These are phyloP conservation scores for Rhagologus leucostigma DNA, from an alignment of 2,113 vertebrate genomes.

Conservation along the genomic window DNA sequence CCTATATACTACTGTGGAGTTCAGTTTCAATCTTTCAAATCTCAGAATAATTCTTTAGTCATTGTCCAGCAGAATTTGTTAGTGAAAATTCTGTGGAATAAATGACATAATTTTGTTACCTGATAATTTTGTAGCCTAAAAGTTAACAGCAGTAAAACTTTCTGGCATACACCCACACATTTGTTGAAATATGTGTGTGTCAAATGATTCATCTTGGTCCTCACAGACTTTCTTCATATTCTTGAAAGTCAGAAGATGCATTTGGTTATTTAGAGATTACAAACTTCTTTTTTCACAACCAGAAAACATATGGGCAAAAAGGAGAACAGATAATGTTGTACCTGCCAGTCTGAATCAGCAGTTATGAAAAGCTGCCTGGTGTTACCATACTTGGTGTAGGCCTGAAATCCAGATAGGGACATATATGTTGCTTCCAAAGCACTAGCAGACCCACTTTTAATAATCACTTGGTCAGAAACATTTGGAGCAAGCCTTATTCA, in stretches of 20 bases:
- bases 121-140: not conserved
- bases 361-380: not conserved
- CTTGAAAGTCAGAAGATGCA: not conserved
- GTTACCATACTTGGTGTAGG: not conserved
- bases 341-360: not conserved
- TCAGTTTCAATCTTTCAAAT: not conserved
- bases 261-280: conserved; percentile 11
- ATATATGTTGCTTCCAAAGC: not conserved
- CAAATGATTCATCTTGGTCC: conserved; percentile 3
- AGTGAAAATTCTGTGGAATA: not conserved
- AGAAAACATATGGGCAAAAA: not conserved
- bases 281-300: not conserved
- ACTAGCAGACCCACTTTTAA: not conserved
- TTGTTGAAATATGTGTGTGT: not conserved
- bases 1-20: accelerated
- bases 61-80: not conserved
- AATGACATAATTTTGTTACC: not conserved
- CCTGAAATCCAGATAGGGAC: not conserved
- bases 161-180: not conserved
- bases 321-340: not conserved
- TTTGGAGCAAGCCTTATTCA: not conserved
- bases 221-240: not conserved
- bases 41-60: not conserved
- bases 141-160: not conserved
- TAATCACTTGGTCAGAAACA: not conserved